Conservation (phyloP, 2,888 invertebrate species). For the Eurois occulta region DNA sequence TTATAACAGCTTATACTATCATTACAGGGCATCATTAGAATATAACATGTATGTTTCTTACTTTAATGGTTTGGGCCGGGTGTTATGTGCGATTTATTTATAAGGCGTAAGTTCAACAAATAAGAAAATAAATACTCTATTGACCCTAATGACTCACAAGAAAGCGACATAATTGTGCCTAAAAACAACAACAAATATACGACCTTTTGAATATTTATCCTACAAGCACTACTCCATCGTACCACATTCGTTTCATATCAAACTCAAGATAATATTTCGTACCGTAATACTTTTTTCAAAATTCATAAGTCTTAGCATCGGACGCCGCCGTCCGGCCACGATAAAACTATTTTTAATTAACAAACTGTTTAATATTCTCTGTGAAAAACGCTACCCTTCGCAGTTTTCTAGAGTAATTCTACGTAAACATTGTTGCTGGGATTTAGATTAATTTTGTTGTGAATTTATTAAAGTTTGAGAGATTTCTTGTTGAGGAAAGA, state of each 20-base stretch:
- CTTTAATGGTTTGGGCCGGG: neutral
- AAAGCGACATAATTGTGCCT: neutral
- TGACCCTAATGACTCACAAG: neutral
- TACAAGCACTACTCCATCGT: neutral
- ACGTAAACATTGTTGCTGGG: conserved; percentile 50
- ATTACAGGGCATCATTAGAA: no score
- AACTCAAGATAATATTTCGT: conserved; percentile 28
- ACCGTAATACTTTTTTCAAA: conserved; percentile 32
- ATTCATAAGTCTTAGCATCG: conserved; percentile 34
- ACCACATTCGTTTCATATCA: neutral
- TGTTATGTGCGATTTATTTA: neutral
- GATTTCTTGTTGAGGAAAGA: conserved; percentile 13
- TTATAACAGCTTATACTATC: no score
- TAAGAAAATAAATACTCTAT: neutral
- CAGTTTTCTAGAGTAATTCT: conserved; percentile 43
- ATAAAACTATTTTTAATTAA: conserved; percentile 72
- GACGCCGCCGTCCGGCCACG: conserved; percentile 23
- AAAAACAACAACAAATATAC: neutral
- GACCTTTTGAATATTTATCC: neutral
- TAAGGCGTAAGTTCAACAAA: neutral
- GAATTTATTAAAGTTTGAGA: conserved; percentile 44
- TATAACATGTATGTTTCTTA: no score
- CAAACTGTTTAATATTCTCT: conserved; percentile 70
- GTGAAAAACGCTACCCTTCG: conserved; percentile 49
- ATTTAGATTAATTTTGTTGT: conserved; percentile 58